A percentile compares a stretch with the other conserved stretches of the same genome.
These are phyloP conservation scores for Nesospiza acunhae DNA, from an alignment of 2,113 vertebrate species.

Conservation along the genomic window DNA sequence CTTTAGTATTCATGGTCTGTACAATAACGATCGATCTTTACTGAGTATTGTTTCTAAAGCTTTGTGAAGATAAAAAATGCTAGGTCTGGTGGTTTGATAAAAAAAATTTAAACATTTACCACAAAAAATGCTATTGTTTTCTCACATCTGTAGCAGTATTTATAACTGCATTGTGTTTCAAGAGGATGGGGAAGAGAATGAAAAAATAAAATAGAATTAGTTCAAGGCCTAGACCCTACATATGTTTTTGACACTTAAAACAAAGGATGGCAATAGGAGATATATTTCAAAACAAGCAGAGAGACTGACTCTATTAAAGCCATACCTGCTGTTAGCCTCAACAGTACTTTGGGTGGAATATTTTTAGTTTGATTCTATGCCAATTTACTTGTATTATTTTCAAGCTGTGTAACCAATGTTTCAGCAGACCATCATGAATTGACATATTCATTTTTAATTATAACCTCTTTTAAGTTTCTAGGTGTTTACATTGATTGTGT, in stretches of 20 bases:
- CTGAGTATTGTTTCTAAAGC: conserved; percentile 19
- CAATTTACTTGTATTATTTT: conserved; percentile 14
- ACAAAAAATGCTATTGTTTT: neutral
- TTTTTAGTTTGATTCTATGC: neutral
- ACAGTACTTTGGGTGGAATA: neutral
- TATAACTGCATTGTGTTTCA: neutral
- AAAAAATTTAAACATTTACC: neutral
- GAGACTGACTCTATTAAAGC: neutral
- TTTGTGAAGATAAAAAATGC: neutral
- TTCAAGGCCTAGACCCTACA: neutral
- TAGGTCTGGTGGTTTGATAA: neutral
- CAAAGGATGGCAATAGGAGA: neutral
- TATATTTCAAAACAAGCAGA: neutral
- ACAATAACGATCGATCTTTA: conserved; percentile 6
- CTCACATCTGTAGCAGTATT: conserved; percentile 22
- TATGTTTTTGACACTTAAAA: neutral
- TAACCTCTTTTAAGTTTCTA: neutral
- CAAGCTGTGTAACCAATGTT: neutral
- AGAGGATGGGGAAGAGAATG: rapidly evolving
- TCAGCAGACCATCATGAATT: neutral
- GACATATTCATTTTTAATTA: conserved; percentile 31
- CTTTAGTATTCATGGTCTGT: neutral
- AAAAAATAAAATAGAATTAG: neutral
- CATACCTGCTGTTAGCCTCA: neutral
- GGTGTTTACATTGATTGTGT: conserved; percentile 9